Evolutionary conservation across 35 echinoderm and acorn worm genomes (phyloP).

Genomic region (Patiria miniata): DNA sequence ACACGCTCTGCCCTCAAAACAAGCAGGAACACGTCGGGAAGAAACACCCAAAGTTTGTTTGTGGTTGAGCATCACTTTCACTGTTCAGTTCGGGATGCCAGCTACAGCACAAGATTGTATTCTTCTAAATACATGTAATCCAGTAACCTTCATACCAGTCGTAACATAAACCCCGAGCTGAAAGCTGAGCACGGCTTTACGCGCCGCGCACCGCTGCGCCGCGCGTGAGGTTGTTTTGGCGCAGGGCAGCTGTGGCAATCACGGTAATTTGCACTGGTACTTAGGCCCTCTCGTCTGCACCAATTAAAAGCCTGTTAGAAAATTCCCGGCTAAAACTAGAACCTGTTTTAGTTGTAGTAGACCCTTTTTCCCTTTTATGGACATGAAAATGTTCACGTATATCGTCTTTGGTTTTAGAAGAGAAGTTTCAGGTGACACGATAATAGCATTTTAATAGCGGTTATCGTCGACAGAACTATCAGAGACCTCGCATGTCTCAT

Average conservation of each 20-base stretch:
- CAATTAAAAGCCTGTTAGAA: constrained; percentile 2
- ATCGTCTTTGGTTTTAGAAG: too few species aligned
- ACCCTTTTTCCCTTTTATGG: too few species aligned
- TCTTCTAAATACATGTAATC: neutral
- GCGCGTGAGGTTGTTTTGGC: constrained; percentile 17
- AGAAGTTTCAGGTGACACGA: too few species aligned
- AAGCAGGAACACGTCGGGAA: too few species aligned
- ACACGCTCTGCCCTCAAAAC: too few species aligned
- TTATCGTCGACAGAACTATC: neutral
- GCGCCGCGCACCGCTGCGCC: neutral
- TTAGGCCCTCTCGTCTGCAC: neutral
- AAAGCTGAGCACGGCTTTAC: neutral
- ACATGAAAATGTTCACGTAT: too few species aligned
- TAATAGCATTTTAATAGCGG: neutral
- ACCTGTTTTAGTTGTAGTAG: too few species aligned
- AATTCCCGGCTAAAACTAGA: too few species aligned
- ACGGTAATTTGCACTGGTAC: neutral
- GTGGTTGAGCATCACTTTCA: constrained; percentile 25
- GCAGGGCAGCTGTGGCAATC: neutral
- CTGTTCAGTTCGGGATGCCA: too few species aligned
- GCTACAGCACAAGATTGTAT: constrained; percentile 20
- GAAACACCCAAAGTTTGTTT: neutral
- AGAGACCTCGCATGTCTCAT: neutral
- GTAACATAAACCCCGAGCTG: neutral
- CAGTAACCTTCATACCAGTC: neutral